A percentile compares a stretch with the other conserved stretches of the same genome.
Conservation (phyloP, 2,888 invertebrate species). For the Agriopis leucophaearia region DNA sequence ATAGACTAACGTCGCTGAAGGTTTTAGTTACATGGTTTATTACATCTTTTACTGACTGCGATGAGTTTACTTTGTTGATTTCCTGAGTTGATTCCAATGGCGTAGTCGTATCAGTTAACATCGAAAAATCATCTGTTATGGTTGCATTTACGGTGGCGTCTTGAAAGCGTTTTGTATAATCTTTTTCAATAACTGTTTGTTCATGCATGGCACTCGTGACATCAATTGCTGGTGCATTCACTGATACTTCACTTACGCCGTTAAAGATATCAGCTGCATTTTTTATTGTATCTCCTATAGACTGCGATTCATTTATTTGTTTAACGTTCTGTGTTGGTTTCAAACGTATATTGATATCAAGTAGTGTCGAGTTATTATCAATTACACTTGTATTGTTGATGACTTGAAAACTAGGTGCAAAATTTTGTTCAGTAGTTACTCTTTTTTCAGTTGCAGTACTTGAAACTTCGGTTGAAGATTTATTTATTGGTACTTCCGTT, state of each 20-base stretch:
- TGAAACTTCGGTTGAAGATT: not conserved
- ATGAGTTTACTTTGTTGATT: not conserved
- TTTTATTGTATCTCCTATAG: not conserved
- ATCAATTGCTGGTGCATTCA: not conserved
- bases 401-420: not conserved
- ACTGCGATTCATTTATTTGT: not conserved
- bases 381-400: not conserved
- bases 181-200: not conserved
- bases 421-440: not conserved
- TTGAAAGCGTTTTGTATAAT: not conserved
- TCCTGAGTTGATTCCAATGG: not conserved
- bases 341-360: not conserved
- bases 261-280: not conserved
- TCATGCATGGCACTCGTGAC: not conserved
- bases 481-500: not conserved
- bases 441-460: not conserved
- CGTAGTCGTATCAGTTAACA: not conserved
- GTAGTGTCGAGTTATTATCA: not conserved
- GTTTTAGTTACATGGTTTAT: not conserved
- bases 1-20: not conserved
- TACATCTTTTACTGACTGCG: not conserved
- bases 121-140: not conserved
- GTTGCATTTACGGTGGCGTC: not conserved
- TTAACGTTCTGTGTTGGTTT: not conserved
- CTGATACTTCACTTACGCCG: not conserved